Evolutionary conservation across 2,797 vertebrate species (phyloP).

Genomic region (Sciurus vulgaris): DNA sequence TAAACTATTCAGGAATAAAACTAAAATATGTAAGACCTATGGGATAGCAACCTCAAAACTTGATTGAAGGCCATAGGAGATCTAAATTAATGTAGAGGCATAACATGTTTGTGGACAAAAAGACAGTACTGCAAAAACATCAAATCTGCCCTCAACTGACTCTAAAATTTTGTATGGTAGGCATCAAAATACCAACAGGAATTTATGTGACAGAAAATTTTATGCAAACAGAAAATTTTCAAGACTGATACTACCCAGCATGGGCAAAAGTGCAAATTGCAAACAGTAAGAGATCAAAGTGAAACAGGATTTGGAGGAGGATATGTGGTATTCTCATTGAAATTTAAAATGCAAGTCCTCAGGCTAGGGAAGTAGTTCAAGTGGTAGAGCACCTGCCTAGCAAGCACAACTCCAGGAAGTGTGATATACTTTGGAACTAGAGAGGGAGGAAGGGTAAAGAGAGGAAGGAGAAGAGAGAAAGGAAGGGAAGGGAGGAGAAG

Average conservation of each 20-base stretch:
- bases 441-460: not conserved
- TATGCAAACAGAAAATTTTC: not conserved
- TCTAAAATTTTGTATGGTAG: conserved; percentile 6
- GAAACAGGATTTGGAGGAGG: not conserved
- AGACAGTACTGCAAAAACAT: not conserved
- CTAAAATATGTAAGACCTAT: not conserved
- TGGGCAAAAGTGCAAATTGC: not conserved
- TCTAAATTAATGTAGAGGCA: not conserved
- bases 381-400: not conserved
- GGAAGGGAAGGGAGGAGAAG: too few species aligned
- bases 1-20: not conserved
- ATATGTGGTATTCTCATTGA: not conserved
- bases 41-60: not conserved
- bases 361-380: not conserved
- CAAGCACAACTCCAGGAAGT: not conserved
- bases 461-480: not conserved
- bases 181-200: conserved; percentile 4
- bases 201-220: not conserved
- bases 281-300: not conserved
- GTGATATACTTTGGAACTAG: not conserved
- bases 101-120: conserved; percentile 13
- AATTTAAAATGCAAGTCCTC: not conserved
- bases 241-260: not conserved
- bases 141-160: not conserved
- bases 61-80: not conserved